Evolutionary conservation across 2,888 invertebrate species (phyloP), one percentile per base, ranked within the genome.

Genomic region (Crioceris asparagi): DNA sequence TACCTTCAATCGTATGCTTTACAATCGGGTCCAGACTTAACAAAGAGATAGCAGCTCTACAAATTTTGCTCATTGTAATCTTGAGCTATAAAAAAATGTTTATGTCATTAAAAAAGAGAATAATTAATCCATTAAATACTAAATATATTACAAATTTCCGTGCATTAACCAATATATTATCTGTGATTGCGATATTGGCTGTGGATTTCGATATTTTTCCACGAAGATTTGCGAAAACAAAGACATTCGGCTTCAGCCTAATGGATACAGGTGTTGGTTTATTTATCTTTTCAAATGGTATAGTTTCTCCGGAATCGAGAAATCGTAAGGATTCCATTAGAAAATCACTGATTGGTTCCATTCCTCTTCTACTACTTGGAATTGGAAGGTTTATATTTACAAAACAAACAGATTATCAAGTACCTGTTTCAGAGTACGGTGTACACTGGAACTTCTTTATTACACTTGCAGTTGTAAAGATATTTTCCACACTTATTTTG

Each of bases 361-460:
- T 68, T 25, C 69, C 70, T 2, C 50, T 79, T 14, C 47, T 79
- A 10, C 34, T 74, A 1, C 60, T 87, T 27, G 87, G 86, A 1
- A 41, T 75, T 2, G 66, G 66, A 0, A 70, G 87, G 43, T 77
- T 73, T 47, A 35, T 79, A 11, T 59, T 81, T 1, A 74, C 68
- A 2, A 69, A 74, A 52, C 60, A 75, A 27, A 65, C 82, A 2
- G 75, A 83, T 47, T 97, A 98, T 61, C 84, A 87, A 39, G 83
- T 85, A 53, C 86, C 91, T 61, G 75, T 85, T 0, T 77, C 83
- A 0, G 98, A 98, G 61, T 98, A 99, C 69, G 98, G 98, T 0
- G 73, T 82, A 0, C 96, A 98, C 62, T 93, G 96, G 88, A 98
- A 99, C 65, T 99, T 99, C 61, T 98, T 97, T 63, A 80, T 93